Percentiles rank a stretch among this genome's conserved stretches.
phyloP scores from a whole-genome alignment of 2,888 invertebrate genomes.

The Plebejus argus region DNA sequence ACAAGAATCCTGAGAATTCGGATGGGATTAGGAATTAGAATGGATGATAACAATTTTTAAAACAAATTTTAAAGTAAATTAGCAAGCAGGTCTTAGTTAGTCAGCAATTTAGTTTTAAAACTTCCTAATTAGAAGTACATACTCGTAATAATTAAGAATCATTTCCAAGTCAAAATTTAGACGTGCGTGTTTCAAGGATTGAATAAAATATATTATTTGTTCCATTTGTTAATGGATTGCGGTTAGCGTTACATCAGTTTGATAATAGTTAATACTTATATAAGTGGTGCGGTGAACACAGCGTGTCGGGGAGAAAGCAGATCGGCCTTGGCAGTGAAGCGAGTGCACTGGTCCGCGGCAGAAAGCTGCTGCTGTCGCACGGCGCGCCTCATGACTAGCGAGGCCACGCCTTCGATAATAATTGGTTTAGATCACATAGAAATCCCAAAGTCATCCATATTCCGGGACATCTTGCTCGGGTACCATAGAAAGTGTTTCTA shows the following conservation, averaged over 20 bases:
- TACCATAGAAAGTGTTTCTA: too few relatives aligned
- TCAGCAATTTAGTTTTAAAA: too few relatives aligned
- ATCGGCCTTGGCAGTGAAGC: slow-evolving; percentile 76
- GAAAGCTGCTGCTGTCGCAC: background rate
- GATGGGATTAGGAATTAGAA: too few relatives aligned
- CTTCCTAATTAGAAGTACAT: too few relatives aligned
- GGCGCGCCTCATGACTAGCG: background rate
- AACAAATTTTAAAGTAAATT: too few relatives aligned
- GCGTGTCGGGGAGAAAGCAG: slow-evolving; percentile 68
- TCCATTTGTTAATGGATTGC: slow-evolving; percentile 14
- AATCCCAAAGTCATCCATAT: background rate
- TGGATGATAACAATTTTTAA: too few relatives aligned
- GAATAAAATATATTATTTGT: background rate
- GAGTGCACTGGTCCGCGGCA: slow-evolving; percentile 57
- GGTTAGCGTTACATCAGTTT: slow-evolving; percentile 57
- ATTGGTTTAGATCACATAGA: background rate
- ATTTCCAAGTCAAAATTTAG: background rate
- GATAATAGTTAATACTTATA: slow-evolving; percentile 39
- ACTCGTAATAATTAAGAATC: too few relatives aligned
- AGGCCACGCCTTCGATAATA: background rate
- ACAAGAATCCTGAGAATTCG: too few relatives aligned
- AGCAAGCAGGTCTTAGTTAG: too few relatives aligned
- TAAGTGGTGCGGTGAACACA: slow-evolving; percentile 56
- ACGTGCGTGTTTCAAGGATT: background rate
- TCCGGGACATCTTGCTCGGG: too few relatives aligned